Evolutionary conservation across 1,140 invertebrate genomes (phyloP).

Genomic region (Calephelis nemesis): DNA sequence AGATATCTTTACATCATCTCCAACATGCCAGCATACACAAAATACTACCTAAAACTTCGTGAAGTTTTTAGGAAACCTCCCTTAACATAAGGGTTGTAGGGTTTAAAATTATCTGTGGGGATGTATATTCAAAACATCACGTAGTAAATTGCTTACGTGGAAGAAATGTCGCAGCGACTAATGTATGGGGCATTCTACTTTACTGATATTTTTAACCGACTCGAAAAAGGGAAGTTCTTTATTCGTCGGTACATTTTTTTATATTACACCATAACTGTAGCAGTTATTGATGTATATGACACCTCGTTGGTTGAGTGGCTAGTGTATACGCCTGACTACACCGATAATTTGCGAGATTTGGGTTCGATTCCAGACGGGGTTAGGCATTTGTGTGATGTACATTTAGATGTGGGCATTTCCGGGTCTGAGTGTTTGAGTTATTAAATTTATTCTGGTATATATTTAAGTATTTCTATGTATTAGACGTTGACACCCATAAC

Average conservation of each 20-base stretch:
- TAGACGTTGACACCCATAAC: no score
- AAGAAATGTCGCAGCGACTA: not conserved
- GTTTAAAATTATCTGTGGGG: not conserved
- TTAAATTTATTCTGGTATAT: no score
- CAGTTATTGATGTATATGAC: no score
- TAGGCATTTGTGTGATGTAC: no score
- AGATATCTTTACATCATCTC: slow-evolving; percentile 8
- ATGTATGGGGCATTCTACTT: not conserved
- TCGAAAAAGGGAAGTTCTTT: not conserved
- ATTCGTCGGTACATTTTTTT: not conserved
- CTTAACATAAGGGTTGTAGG: not conserved
- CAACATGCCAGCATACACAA: not conserved
- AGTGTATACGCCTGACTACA: no score
- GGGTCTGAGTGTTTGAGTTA: no score
- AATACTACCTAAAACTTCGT: not conserved
- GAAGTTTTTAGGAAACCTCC: not conserved
- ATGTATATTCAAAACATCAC: not conserved
- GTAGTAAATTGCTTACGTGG: slow-evolving; percentile 11
- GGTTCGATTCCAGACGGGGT: no score
- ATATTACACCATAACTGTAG: no score
- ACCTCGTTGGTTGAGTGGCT: no score
- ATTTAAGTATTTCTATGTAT: no score
- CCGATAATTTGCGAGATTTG: no score
- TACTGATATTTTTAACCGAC: not conserved
- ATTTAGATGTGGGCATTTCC: no score